Conservation (phyloP, 2,113 vertebrate genomes). For the Bagarius yarrelli region DNA sequence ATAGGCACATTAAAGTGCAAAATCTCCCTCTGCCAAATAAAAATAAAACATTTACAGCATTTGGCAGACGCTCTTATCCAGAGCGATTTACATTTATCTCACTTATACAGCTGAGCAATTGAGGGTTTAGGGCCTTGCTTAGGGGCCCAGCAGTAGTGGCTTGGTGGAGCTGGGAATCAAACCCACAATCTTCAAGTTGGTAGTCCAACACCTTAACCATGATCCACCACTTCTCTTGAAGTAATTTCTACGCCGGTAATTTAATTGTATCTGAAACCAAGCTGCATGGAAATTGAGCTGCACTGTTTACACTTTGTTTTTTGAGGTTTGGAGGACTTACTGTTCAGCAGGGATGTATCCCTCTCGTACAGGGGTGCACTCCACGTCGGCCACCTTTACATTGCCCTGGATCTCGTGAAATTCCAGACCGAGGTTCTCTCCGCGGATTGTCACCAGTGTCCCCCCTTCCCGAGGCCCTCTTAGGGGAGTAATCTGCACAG, state of each 20-base stretch:
- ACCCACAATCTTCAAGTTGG: no score
- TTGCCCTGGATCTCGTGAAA: constrained; percentile 88
- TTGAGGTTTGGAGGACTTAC: constrained; percentile 73
- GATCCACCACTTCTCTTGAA: no score
- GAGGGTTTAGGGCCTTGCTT: no score
- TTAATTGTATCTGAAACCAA: background rate
- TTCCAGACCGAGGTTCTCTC: constrained; percentile 93
- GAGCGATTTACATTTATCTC: no score
- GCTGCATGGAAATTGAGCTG: background rate
- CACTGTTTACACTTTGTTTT: background rate
- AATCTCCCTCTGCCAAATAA: background rate
- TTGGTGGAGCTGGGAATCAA: no score
- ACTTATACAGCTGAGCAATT: no score
- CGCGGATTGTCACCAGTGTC: constrained; percentile 92
- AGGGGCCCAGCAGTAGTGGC: no score
- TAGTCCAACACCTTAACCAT: no score
- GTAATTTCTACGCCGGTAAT: background rate
- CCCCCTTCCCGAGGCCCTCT: constrained; percentile 93
- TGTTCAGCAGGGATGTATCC: constrained; percentile 97
- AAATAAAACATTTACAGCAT: background rate
- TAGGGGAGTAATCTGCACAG: constrained; percentile 84
- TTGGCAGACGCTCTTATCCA: no score
- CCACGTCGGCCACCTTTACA: constrained; percentile 92
- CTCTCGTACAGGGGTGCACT: constrained; percentile 86
- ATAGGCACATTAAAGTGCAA: background rate